Percentiles rank a stretch among this genome's conserved stretches.
These are phyloP conservation scores for Onthophagus sagittarius DNA, from an alignment of 2,888 invertebrate species.

Conservation along the genomic window DNA sequence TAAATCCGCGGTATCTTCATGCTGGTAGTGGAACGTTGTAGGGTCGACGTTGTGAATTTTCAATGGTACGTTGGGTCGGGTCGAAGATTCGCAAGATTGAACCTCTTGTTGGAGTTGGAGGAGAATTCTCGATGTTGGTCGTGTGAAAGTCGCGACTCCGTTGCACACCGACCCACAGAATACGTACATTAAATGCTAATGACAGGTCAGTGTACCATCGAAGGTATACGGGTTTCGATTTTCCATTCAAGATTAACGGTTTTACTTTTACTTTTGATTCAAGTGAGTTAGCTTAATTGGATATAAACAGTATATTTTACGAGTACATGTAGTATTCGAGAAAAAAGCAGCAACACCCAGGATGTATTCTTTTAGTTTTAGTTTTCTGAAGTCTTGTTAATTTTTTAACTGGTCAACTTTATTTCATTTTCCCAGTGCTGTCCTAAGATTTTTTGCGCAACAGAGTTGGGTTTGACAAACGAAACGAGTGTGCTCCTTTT, in stretches of 20 bases:
- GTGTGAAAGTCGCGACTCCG: not conserved
- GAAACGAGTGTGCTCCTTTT: too few species aligned
- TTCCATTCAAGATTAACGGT: constrained; percentile 1
- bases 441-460: too few species aligned
- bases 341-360: too few species aligned
- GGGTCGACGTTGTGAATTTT: not conserved
- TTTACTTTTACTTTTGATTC: constrained; percentile 7
- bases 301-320: too few species aligned
- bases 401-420: too few species aligned
- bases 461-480: too few species aligned
- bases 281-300: not conserved
- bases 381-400: too few species aligned
- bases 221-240: not conserved
- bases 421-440: too few species aligned
- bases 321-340: too few species aligned
- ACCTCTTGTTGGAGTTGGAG: not conserved
- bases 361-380: too few species aligned
- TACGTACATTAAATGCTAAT: constrained; percentile 16
- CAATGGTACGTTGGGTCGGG: not conserved
- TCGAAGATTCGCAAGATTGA: not conserved
- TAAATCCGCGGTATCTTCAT: not conserved
- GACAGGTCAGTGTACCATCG: constrained; percentile 17
- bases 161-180: constrained; percentile 1
- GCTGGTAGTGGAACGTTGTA: not conserved
- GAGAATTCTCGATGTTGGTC: not conserved